phyloP scores from a whole-genome alignment of 1,140 invertebrate genomes.

The Bombus consobrinus region DNA sequence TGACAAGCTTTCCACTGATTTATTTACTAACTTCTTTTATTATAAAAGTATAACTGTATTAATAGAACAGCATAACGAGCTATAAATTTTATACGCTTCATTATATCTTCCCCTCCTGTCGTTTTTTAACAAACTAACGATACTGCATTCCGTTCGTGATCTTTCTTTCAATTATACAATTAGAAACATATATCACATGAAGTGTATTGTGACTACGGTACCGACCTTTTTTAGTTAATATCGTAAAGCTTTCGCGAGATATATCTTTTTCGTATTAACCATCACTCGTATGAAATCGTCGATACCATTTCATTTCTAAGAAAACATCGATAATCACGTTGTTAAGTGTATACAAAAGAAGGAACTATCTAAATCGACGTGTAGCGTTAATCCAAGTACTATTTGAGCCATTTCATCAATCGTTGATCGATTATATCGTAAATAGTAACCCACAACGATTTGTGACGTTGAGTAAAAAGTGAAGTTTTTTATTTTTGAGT shows the following conservation, averaged over 20 bases:
- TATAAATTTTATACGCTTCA: neutral
- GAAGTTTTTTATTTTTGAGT: neutral
- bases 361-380: neutral
- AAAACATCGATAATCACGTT: neutral
- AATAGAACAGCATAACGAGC: neutral
- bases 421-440: neutral
- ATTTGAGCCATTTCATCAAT: neutral
- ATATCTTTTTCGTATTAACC: neutral
- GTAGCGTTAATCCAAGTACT: neutral
- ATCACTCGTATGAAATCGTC: neutral
- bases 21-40: neutral
- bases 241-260: neutral
- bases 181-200: neutral
- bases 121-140: neutral
- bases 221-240: neutral
- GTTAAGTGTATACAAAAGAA: neutral
- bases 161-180: neutral
- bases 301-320: neutral
- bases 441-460: neutral
- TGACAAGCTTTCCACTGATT: neutral
- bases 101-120: neutral
- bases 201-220: neutral
- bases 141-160: neutral
- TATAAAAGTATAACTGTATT: slow-evolving; percentile 28
- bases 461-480: neutral